Percentiles rank a stretch among this genome's conserved stretches.
phyloP scores from a whole-genome alignment of 2,888 invertebrate species.

The Frankliniella intonsa region DNA sequence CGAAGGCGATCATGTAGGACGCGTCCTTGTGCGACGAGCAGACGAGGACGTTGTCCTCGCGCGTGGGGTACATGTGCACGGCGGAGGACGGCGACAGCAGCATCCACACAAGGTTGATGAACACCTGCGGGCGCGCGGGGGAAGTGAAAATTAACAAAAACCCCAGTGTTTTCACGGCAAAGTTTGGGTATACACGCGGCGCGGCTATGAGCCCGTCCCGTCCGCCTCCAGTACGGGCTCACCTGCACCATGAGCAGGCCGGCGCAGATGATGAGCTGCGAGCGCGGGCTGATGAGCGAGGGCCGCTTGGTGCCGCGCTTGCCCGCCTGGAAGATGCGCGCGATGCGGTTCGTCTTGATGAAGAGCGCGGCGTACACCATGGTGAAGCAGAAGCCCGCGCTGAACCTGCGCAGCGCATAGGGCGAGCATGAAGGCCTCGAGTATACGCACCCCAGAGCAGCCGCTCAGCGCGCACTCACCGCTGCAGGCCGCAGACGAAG shows the following conservation, averaged over 20 bases:
- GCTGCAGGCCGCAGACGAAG: constrained; percentile 83
- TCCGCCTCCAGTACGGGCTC: too few species aligned
- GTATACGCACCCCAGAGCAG: too few species aligned
- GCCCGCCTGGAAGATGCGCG: constrained; percentile 94
- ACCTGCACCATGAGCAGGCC: constrained; percentile 86
- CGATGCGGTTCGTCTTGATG: constrained; percentile 96
- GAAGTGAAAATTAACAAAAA: background rate
- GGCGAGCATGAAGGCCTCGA: background rate
- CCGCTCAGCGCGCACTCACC: too few species aligned
- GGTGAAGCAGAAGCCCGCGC: constrained; percentile 93
- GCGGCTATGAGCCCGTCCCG: background rate
- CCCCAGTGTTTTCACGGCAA: too few species aligned
- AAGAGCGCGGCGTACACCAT: constrained; percentile 94
- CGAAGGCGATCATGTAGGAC: constrained; percentile 88
- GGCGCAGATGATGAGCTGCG: constrained; percentile 84
- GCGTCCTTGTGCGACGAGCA: constrained; percentile 88
- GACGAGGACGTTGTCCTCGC: constrained; percentile 86
- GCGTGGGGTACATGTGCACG: constrained; percentile 81
- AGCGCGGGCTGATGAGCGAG: constrained; percentile 86
- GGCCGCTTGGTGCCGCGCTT: constrained; percentile 92
- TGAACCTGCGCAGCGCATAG: constrained; percentile 55
- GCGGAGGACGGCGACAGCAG: constrained; percentile 82
- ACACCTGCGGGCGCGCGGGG: constrained; percentile 53
- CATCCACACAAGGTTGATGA: constrained; percentile 88
- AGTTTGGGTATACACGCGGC: too few species aligned